Conservation (phyloP, 2,113 vertebrate genomes). For the Bufo gargarizans region DNA sequence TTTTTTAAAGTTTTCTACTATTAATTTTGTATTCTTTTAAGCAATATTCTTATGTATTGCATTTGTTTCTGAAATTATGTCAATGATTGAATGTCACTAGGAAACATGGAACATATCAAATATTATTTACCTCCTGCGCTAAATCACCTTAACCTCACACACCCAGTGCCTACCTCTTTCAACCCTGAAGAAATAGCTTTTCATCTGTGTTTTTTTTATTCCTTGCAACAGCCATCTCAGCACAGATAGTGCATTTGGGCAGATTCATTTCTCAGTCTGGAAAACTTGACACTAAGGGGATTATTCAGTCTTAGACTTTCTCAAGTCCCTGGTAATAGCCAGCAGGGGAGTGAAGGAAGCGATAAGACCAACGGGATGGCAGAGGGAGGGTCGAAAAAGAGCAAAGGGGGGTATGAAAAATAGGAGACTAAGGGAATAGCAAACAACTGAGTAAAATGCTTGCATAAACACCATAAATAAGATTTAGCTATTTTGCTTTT, state of each 20-base stretch:
- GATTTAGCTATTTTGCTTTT: slow-evolving; percentile 83
- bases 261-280: slow-evolving; percentile 86
- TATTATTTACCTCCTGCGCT: slow-evolving; percentile 28
- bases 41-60: not conserved
- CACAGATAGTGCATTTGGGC: slow-evolving; percentile 92
- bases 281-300: slow-evolving; percentile 96
- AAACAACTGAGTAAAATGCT: slow-evolving; percentile 83
- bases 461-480: slow-evolving; percentile 89
- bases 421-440: slow-evolving; percentile 70
- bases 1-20: not conserved
- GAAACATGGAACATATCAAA: slow-evolving; percentile 34
- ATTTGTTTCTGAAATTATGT: not conserved
- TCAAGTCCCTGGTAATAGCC: slow-evolving; percentile 89
- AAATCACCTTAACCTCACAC: slow-evolving; percentile 48
- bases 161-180: slow-evolving; percentile 70
- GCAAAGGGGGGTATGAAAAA: slow-evolving; percentile 71
- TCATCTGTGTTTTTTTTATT: slow-evolving; percentile 70
- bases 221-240: slow-evolving; percentile 78
- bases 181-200: slow-evolving; percentile 79
- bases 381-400: slow-evolving; percentile 84
- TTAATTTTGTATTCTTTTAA: not conserved
- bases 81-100: not conserved
- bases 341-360: slow-evolving; percentile 85
- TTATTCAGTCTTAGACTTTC: slow-evolving; percentile 93
- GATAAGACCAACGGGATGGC: slow-evolving; percentile 81